Conservation (phyloP, 1,140 invertebrate genomes). For the Macrobrachium nipponense region DNA sequence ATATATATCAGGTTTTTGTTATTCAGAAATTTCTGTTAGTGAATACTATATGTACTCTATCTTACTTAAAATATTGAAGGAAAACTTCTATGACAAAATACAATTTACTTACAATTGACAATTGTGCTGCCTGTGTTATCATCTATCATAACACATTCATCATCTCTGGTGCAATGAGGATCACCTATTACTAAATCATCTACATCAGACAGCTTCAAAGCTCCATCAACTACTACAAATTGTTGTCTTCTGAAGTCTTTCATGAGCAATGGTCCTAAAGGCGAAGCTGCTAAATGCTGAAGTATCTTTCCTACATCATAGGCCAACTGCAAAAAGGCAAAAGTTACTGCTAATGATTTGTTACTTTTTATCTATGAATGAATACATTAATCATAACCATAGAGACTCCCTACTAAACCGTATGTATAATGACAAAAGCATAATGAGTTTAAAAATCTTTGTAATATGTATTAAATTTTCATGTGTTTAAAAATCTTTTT, state of each 20-base stretch:
- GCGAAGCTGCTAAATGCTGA: slow-evolving; percentile 28
- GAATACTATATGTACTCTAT: background rate
- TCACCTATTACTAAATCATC: slow-evolving; percentile 51
- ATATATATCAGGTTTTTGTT: too few species aligned
- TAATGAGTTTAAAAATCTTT: too few species aligned
- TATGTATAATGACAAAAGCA: too few species aligned
- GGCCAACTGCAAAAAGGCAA: slow-evolving; percentile 33
- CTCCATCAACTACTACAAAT: slow-evolving; percentile 41
- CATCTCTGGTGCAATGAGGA: slow-evolving; percentile 3
- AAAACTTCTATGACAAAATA: background rate
- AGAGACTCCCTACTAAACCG: too few species aligned
- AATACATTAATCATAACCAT: background rate
- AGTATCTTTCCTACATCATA: slow-evolving; percentile 40
- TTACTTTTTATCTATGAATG: background rate
- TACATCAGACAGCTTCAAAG: slow-evolving; percentile 47
- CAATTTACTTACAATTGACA: slow-evolving; percentile 22
- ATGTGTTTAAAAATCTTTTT: too few species aligned
- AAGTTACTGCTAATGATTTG: background rate
- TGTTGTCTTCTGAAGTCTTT: slow-evolving; percentile 49
- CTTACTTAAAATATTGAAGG: background rate
- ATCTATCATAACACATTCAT: slow-evolving; percentile 30
- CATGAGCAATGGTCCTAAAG: slow-evolving; percentile 43
- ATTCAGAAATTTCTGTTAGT: background rate
- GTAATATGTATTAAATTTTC: too few species aligned
- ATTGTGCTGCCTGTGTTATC: slow-evolving; percentile 2